Percentiles rank a stretch among this genome's conserved stretches.
phyloP scores from a whole-genome alignment of 2,888 invertebrate species.

The Cheilosia scutellata region DNA sequence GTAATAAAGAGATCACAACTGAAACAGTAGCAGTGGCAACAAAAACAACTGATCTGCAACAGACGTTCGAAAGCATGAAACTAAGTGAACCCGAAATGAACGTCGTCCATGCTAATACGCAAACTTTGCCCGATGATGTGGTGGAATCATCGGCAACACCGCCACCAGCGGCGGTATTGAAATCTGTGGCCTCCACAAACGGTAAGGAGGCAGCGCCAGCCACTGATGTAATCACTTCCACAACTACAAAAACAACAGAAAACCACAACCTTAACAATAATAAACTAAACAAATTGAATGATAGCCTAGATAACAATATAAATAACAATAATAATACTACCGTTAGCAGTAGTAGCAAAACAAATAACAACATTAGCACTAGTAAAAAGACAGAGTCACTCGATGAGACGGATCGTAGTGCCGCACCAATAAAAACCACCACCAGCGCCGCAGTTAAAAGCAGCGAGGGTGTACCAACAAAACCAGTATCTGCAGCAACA shows the following conservation, averaged over 20 bases:
- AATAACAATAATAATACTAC: slow-evolving; percentile 47
- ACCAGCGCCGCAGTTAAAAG: slow-evolving; percentile 10
- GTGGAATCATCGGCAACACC: slow-evolving; percentile 21
- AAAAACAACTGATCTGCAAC: slow-evolving; percentile 21
- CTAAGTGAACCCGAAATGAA: slow-evolving; percentile 55
- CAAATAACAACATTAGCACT: slow-evolving; percentile 43
- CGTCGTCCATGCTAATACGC: slow-evolving; percentile 51
- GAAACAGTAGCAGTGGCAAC: slow-evolving; percentile 2
- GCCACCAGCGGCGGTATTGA: neutral
- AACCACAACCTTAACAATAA: slow-evolving; percentile 48
- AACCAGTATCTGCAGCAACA: no score
- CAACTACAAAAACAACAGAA: slow-evolving; percentile 10
- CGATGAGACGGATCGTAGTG: slow-evolving; percentile 64
- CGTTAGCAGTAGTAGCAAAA: slow-evolving; percentile 54
- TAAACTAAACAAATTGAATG: slow-evolving; percentile 42
- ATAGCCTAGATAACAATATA: slow-evolving; percentile 57
- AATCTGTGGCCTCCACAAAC: slow-evolving; percentile 20
- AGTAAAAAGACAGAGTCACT: slow-evolving; percentile 56
- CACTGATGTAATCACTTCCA: neutral
- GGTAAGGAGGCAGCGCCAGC: slow-evolving; percentile 18
- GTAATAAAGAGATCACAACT: slow-evolving; percentile 15
- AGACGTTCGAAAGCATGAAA: slow-evolving; percentile 60
- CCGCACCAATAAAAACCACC: neutral
- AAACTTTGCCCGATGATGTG: slow-evolving; percentile 55
- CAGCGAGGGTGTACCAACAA: neutral